Conservation (phyloP, 2,888 invertebrate species). For the Ectemnius cavifrons region DNA sequence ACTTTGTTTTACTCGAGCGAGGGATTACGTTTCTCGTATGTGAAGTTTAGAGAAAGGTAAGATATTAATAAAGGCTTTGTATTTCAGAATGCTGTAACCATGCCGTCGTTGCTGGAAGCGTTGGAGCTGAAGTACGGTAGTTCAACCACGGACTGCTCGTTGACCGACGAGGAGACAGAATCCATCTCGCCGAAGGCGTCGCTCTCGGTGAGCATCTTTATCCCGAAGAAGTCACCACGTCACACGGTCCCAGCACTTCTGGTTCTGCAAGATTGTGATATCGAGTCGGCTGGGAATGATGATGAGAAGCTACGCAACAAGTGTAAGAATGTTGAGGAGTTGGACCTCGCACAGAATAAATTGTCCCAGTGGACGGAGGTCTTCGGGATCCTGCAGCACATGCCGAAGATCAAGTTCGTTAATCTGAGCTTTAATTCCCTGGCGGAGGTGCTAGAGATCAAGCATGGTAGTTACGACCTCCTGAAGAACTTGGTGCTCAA, state of each 20-base stretch:
- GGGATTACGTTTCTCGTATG: too few relatives aligned
- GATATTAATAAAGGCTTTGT: background rate
- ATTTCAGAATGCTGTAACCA: slow-evolving; percentile 76
- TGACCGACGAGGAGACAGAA: slow-evolving; percentile 80
- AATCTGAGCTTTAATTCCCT: slow-evolving; percentile 95
- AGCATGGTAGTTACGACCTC: slow-evolving; percentile 73
- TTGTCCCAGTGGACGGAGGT: slow-evolving; percentile 94
- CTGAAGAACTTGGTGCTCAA: slow-evolving; percentile 89
- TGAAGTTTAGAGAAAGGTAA: too few relatives aligned
- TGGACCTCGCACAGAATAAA: slow-evolving; percentile 96
- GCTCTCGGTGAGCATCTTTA: slow-evolving; percentile 90
- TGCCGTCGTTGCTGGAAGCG: slow-evolving; percentile 95
- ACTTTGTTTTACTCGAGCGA: too few relatives aligned
- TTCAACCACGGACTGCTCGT: slow-evolving; percentile 80
- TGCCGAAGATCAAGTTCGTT: slow-evolving; percentile 93
- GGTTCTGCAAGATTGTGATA: slow-evolving; percentile 94
- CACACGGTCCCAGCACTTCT: slow-evolving; percentile 89
- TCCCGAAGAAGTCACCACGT: slow-evolving; percentile 89
- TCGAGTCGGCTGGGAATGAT: slow-evolving; percentile 92
- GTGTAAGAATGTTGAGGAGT: slow-evolving; percentile 93
- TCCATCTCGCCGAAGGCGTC: slow-evolving; percentile 78
- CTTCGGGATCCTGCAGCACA: slow-evolving; percentile 90
- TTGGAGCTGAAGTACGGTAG: slow-evolving; percentile 91
- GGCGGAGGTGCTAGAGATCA: slow-evolving; percentile 83
- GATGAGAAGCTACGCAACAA: slow-evolving; percentile 86